Percentiles rank a stretch among this genome's conserved stretches.
Conservation (phyloP, 2,797 vertebrate species). For the Echiichthys vipera region DNA sequence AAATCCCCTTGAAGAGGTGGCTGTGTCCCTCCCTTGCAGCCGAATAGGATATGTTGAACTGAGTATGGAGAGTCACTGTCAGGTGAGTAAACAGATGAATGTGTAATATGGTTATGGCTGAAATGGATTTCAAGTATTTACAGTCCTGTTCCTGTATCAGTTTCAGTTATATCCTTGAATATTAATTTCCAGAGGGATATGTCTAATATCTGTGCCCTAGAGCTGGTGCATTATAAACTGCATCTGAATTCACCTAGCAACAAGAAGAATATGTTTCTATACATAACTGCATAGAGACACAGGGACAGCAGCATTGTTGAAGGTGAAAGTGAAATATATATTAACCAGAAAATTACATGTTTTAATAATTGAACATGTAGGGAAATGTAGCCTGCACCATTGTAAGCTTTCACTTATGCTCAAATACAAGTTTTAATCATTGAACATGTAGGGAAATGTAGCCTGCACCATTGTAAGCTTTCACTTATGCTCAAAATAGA, state of each 20-base stretch:
- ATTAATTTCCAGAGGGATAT: slow-evolving; percentile 38
- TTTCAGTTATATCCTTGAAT: slow-evolving; percentile 49
- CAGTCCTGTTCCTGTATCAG: slow-evolving; percentile 36
- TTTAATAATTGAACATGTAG: neutral
- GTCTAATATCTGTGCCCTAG: slow-evolving; percentile 23
- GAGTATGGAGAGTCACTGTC: slow-evolving; percentile 30
- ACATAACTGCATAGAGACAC: neutral
- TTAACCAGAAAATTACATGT: neutral
- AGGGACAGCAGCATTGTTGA: neutral
- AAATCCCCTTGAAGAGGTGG: neutral
- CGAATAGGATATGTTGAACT: slow-evolving; percentile 16
- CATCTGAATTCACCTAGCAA: neutral
- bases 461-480: neutral
- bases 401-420: neutral
- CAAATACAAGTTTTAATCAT: neutral
- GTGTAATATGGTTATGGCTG: slow-evolving; percentile 11
- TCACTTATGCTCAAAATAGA: neutral
- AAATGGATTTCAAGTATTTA: slow-evolving; percentile 33
- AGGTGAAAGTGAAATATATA: neutral
- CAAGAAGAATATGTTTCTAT: neutral
- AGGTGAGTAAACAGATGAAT: slow-evolving; percentile 10
- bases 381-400: neutral
- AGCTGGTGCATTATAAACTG: neutral
- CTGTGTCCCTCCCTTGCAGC: neutral
- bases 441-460: neutral